Evolutionary conservation across 1,140 invertebrate species (phyloP), one percentile per base, ranked within the genome.

Genomic region (Popillia japonica): DNA sequence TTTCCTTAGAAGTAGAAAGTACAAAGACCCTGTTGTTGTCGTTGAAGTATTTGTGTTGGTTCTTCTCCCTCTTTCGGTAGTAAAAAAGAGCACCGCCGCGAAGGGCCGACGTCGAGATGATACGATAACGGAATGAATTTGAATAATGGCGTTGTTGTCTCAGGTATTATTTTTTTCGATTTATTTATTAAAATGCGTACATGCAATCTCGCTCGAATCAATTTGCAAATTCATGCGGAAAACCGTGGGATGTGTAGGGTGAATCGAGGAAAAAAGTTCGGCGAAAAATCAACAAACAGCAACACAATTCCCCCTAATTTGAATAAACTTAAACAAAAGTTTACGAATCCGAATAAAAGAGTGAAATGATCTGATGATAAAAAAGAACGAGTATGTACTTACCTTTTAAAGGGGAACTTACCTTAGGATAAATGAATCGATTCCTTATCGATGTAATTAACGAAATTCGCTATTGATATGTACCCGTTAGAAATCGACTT

Each of bases 41-140:
- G 44, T 3, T 48, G 44, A 48, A 48, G 44, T 48, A 48, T 48
- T 48, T 48, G 44, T 48, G 44, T 48, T 48, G 44, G 44, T 48
- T 48, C 44, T 48, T 48, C 44, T 48, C 3, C 17, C n/a, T n/a
- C n/a, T n/a, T n/a, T n/a, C n/a, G n/a, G 44, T 48, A 11, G 11
- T 48, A n/a, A 14, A 48, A 48, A 48, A 14, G 44, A 48, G 44
- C 44, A 48, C 11, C 17, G 44, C 44, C 44, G 17, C 44, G 44
- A n/a, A 48, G 4, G n/a, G 44, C 44, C 44, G 11, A 48, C 44
- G 44, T 48, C 11, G 17, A 48, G 44, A 48, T 48, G 44, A 48
- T 48, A 48, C 44, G 44, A 48, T 48, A 48, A 48, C 44, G 17
- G 3, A 7, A 48, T 48, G 44, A 48, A 48, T 48, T 48, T 48